Conservation (phyloP, 2,797 vertebrate species). For the Trichosurus vulpecula region DNA sequence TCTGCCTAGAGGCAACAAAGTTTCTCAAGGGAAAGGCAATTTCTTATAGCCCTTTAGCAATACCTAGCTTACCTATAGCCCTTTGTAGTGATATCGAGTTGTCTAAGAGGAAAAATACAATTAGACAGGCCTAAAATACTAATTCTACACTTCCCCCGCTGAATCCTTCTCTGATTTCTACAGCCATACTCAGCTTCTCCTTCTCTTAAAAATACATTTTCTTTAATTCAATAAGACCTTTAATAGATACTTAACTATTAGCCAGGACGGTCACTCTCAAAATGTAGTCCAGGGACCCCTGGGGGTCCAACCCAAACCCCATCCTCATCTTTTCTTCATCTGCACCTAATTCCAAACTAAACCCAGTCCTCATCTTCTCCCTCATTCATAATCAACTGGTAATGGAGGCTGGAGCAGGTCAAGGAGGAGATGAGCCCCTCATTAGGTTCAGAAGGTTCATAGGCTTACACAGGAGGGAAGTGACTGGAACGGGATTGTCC, state of each 20-base stretch:
- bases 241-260: neutral
- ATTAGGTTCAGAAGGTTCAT: neutral
- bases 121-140: neutral
- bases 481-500: neutral
- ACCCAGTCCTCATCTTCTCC: neutral
- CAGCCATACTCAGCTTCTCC: neutral
- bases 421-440: neutral
- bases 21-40: neutral
- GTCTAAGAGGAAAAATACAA: neutral
- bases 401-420: neutral
- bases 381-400: neutral
- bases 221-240: too few species aligned
- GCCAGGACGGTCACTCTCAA: neutral
- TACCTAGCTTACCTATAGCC: neutral
- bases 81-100: neutral
- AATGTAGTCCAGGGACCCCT: neutral
- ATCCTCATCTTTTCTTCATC: neutral
- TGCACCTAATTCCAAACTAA: neutral
- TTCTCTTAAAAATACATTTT: neutral
- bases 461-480: neutral
- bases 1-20: neutral
- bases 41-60: neutral
- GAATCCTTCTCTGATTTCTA: neutral
- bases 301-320: neutral
- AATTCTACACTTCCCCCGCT: neutral